Base-by-base conservation (phyloP, 2,113 vertebrate genomes). In the Parus major region DNA sequence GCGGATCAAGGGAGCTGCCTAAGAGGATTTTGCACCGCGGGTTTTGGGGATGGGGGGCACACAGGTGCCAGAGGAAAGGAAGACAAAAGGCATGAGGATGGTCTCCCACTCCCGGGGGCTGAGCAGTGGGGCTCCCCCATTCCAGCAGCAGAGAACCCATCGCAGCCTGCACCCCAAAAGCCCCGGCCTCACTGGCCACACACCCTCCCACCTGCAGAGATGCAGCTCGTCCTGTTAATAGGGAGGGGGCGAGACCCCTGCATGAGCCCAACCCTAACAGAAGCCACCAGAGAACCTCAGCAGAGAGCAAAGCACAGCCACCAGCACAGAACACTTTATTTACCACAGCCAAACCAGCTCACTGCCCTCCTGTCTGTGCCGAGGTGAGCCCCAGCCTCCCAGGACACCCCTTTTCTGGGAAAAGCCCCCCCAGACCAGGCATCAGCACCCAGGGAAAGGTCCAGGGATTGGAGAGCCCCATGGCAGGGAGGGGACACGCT, bases 1-100 rank as follows among this genome's bases (percentile, higher is more conserved):
- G 68, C 25, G 8, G 90, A 95, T 95, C 93, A 95, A 95, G 93
- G 53, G 78, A 79, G 49, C 86, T 91, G 93, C 33, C 4, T 85
- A 95, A 94, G 82, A 96, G 89, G 94, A 95, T 95, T 97, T 94
- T 50, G 69, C 35, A 56, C 71, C 1, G 1, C 12, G 36, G 56
- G 42, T 87, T 94, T 93, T 7, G 9, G 87, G 83, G 57, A 61
- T 5, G 49, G 56, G 47, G 64, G 27, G 31, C 12, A 72, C 87
- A 76, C 93, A 93, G 88, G 96, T 94, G 92, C 69, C 57, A 88
- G 60, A 79, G 64, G 52, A 71, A 16, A 52, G 77, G 47, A 73
- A 60, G 53, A 87, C 75, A 95, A 96, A 94, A 82, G 92, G 57
- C 31, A 35, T 0, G 25, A 79, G 65, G 70, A 87, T 1, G 3